A percentile compares a stretch with the other conserved stretches of the same genome.
Evolutionary conservation across 2,888 invertebrate genomes (phyloP).

Genomic region (Tetheella fluctuosa): DNA sequence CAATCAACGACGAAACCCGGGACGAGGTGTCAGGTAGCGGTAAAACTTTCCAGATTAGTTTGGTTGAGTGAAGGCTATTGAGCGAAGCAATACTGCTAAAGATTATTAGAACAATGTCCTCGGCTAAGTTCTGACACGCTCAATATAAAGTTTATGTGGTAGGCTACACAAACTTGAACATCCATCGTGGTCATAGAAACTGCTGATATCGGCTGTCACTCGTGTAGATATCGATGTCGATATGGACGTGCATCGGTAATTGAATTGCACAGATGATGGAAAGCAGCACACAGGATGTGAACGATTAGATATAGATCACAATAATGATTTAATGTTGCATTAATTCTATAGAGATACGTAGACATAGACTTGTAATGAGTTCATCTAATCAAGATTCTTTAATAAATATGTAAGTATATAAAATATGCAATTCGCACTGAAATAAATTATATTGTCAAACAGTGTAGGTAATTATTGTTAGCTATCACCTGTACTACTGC

Average conservation of each 20-base stretch:
- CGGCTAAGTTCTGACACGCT: slow-evolving; percentile 40
- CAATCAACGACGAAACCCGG: slow-evolving; percentile 38
- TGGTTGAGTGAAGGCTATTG: slow-evolving; percentile 29
- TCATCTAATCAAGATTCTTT: too few species aligned
- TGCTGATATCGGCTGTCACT: slow-evolving; percentile 44
- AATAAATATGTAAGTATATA: too few species aligned
- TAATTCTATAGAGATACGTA: not conserved
- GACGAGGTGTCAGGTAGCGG: slow-evolving; percentile 54
- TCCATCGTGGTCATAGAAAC: slow-evolving; percentile 37
- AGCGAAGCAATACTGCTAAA: slow-evolving; percentile 38
- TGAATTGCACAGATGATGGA: slow-evolving; percentile 4
- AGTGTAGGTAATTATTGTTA: too few species aligned
- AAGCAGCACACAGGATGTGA: slow-evolving; percentile 1
- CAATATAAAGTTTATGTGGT: slow-evolving; percentile 53
- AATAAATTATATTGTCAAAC: too few species aligned
- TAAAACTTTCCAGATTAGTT: slow-evolving; percentile 53
- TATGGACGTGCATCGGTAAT: slow-evolving; percentile 10
- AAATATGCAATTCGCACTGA: too few species aligned
- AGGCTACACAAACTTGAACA: slow-evolving; percentile 43
- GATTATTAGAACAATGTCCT: slow-evolving; percentile 48
- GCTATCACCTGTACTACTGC: too few species aligned
- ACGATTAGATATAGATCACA: not conserved
- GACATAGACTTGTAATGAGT: too few species aligned
- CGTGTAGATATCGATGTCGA: slow-evolving; percentile 25
- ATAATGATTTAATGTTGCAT: not conserved